Evolutionary conservation across 2,797 vertebrate genomes (phyloP), one percentile per base, ranked within the genome.

Genomic region (Micromesistius poutassou): DNA sequence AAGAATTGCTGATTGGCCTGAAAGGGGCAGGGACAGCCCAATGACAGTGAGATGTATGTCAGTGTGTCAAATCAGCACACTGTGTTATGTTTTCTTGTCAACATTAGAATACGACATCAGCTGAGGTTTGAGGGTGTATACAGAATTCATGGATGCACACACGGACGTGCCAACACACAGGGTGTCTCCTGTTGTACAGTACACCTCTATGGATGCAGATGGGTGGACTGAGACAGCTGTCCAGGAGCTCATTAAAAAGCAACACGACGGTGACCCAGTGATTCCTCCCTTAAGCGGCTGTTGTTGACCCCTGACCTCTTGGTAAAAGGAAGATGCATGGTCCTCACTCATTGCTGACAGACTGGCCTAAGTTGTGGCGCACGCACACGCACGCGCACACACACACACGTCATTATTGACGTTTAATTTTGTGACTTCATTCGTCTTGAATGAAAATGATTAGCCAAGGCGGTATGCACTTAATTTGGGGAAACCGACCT

Each of bases 51-150:
- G 72, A 91, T 91, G 78, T 90, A 86, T 91, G 90, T 92, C 89
- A 93, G 87, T 90, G 80, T 91, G 90, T 90, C 89, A 90, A 78
- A 78, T 78, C 38, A 46, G 68, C 30, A 22, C n/a, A n/a, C n/a
- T 12, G 73, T 31, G 25, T 12, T 12, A 72, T 68, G 62, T 28
- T 19, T 28, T 1, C n/a, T n/a, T 28, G n/a, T 68, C 22, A 62
- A 62, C 55, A 62, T 62, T 62, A 62, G 46, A 50, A 22, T 22
- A 16, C 12, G 4, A 16, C 3, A 42, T 13, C 55, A 62, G 55
- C 55, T 62, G 55, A 62, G 22, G 22, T 62, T 25, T 25, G 55
- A 22, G 7, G 5, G 22, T 25, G n/a, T 62, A 4, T 19, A 9
- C 55, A 25, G 5, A 6, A 62, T n/a, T 62, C 0, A 62, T 22